Base-by-base conservation (phyloP, 37 sponge, comb jelly and placozoan genomes). In the Halichondria panicea region DNA sequence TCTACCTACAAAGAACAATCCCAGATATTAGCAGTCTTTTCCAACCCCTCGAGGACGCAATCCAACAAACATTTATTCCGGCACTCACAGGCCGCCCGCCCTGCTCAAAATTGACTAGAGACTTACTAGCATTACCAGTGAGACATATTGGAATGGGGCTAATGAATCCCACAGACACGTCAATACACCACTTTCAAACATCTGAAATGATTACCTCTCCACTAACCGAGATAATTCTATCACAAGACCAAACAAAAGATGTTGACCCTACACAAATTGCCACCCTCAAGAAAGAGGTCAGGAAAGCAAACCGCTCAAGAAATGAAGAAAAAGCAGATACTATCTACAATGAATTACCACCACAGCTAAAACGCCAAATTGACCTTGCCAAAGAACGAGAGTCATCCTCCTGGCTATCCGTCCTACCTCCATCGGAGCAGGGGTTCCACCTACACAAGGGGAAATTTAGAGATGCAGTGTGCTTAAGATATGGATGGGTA, bases 101-200 rank as follows among this genome's bases (percentile, higher is more conserved):
- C 9, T 48, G 50, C 13, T 48, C 50, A 18, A 70, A 43, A 44
- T 1, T 66, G 8, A 48, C 43, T 44, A 66, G 84, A 45, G 76
- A 83, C 52, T 50, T 83, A 36, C 46, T 83, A n/a, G 59, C 62
- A 15, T 60, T 83, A 3, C 84, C 84, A 57, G 68, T 68, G 19
- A 57, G 75, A 25, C 4, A n/a, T n/a, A n/a, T n/a, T n/a, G n/a
- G n/a, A n/a, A n/a, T n/a, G n/a, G n/a, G n/a, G n/a, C n/a, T n/a
- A n/a, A n/a, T n/a, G n/a, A n/a, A n/a, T n/a, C n/a, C n/a, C n/a
- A n/a, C n/a, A n/a, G n/a, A n/a, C n/a, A n/a, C n/a, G n/a, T n/a
- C n/a, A n/a, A n/a, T n/a, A n/a, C n/a, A n/a, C 34, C 33, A 19
- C 34, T 4, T 3, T 7, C 43, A 84, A 71, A 76, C 56, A 31